Percentiles rank a stretch among this genome's conserved stretches.
These are phyloP conservation scores for Pristionchus fissidentatus DNA, from an alignment of 2,888 invertebrate species.

Conservation along the genomic window DNA sequence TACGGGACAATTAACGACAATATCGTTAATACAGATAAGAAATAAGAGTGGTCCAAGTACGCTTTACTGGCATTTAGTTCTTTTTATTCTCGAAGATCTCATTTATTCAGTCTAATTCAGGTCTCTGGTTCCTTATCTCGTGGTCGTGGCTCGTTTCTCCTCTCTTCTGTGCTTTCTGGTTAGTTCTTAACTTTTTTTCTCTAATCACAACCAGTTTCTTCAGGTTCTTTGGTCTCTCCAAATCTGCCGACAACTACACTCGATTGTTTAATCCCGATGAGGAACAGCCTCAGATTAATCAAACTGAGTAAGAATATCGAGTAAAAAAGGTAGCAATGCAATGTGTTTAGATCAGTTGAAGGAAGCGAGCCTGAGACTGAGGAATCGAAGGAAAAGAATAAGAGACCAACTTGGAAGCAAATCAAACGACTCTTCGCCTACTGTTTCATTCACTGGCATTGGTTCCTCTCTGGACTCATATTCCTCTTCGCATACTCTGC, in stretches of 20 bases:
- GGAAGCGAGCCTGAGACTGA: too few species aligned
- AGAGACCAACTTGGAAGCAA: conserved; percentile 54
- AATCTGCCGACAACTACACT: not conserved
- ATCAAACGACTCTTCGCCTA: conserved; percentile 65
- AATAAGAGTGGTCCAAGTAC: too few species aligned
- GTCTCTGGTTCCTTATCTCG: conserved; percentile 55
- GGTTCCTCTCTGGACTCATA: conserved; percentile 71
- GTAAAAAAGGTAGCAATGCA: not conserved
- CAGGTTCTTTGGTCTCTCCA: not conserved
- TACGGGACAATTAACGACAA: too few species aligned
- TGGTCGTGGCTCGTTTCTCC: not conserved
- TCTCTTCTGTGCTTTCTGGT: not conserved
- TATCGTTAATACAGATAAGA: too few species aligned
- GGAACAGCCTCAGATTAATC: not conserved
- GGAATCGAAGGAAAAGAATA: not conserved
- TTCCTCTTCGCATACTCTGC: conserved; percentile 70
- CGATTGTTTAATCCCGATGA: conserved; percentile 4
- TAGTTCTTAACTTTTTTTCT: not conserved
- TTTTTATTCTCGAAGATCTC: conserved; percentile 52
- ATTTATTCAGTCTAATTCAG: too few species aligned
- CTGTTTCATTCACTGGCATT: conserved; percentile 65
- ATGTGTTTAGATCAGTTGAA: not conserved
- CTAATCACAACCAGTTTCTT: not conserved
- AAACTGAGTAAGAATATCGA: not conserved
- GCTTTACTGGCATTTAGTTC: too few species aligned